phyloP scores from a whole-genome alignment of 1,140 invertebrate species.

The Brachionus rubens region DNA sequence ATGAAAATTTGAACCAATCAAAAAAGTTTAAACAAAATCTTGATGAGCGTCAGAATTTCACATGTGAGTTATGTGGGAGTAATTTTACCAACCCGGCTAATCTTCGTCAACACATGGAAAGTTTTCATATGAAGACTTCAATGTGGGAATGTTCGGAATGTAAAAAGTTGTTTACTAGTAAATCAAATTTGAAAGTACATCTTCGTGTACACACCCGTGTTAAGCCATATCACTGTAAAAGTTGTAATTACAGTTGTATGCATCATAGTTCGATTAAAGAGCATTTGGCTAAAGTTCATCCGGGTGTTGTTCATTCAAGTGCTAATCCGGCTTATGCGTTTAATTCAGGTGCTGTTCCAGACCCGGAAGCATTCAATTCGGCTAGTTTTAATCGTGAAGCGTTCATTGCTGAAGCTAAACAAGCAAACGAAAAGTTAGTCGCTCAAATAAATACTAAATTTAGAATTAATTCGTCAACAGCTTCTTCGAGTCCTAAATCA shows the following conservation, averaged over 20 bases:
- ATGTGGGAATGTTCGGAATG: conserved; percentile 44
- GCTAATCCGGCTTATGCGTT: conserved; percentile 26
- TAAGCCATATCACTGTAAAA: conserved; percentile 39
- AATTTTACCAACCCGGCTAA: conserved; percentile 20
- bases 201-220: conserved; percentile 26
- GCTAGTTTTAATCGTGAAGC: conserved; percentile 33
- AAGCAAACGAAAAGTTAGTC: conserved; percentile 39
- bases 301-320: background rate
- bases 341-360: conserved; percentile 44
- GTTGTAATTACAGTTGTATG: conserved; percentile 46
- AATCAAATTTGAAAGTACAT: conserved; percentile 46
- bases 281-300: conserved; percentile 40
- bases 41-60: background rate
- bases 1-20: background rate
- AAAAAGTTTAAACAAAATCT: background rate
- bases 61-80: conserved; percentile 10
- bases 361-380: conserved; percentile 44
- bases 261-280: conserved; percentile 45
- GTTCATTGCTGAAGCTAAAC: conserved; percentile 42
- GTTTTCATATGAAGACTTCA: conserved; percentile 41
- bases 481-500: conserved; percentile 21
- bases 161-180: conserved; percentile 38
- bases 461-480: conserved; percentile 28
- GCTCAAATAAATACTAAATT: conserved; percentile 39
- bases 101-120: conserved; percentile 23